Conservation (phyloP, 1,140 invertebrate species). For the Aphelinus certus region DNA sequence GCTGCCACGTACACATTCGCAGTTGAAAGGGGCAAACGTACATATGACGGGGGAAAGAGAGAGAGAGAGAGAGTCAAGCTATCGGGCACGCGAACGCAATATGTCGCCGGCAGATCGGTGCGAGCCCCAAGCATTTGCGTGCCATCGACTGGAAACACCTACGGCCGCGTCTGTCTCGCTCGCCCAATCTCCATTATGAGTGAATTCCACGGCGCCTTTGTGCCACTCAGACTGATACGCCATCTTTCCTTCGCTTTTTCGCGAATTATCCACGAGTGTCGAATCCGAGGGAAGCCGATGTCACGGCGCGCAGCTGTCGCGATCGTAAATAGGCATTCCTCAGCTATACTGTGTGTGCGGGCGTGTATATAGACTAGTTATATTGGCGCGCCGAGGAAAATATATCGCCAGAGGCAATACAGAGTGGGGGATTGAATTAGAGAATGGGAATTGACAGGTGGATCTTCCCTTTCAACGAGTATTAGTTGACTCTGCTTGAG, state of each 20-base stretch:
- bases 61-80: slow-evolving; percentile 44
- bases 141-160: slow-evolving; percentile 52
- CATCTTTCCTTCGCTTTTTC: slow-evolving; percentile 29
- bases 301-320: no score
- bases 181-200: slow-evolving; percentile 41
- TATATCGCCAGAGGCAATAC: no score
- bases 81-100: slow-evolving; percentile 56
- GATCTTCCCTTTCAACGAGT: no score
- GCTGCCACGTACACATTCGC: not conserved
- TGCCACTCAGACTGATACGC: slow-evolving; percentile 18
- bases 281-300: no score
- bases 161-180: slow-evolving; percentile 30
- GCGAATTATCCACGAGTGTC: slow-evolving; percentile 4
- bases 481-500: no score
- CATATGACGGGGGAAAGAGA: no score
- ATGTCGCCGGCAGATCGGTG: slow-evolving; percentile 57
- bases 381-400: no score
- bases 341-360: no score
- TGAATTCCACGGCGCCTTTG: slow-evolving; percentile 36
- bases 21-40: not conserved
- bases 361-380: no score
- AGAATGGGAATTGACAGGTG: no score
- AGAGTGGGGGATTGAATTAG: no score
- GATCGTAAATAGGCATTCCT: no score
- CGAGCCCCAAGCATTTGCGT: slow-evolving; percentile 42